phyloP scores from a whole-genome alignment of 2,888 invertebrate species.

The Acronicta alni region DNA sequence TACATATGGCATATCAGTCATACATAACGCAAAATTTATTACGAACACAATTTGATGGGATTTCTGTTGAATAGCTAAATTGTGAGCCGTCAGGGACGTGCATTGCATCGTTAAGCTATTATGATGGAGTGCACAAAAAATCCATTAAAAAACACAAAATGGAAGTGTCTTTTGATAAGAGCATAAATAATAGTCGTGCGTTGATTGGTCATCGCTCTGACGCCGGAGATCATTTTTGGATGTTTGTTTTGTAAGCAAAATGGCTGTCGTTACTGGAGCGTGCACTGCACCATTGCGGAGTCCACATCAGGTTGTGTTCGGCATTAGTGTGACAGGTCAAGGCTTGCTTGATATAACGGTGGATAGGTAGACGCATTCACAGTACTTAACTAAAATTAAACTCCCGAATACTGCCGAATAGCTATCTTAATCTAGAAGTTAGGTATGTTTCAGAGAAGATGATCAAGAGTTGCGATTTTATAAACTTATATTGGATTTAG shows the following conservation, averaged over 20 bases:
- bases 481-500: no score
- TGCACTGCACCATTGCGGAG: no score
- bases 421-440: no score
- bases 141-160: slow-evolving; percentile 12
- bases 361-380: no score
- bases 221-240: slow-evolving; percentile 8
- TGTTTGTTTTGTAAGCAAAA: neutral
- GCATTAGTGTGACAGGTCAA: slow-evolving; percentile 27
- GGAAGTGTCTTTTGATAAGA: slow-evolving; percentile 20
- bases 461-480: no score
- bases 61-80: slow-evolving; percentile 8
- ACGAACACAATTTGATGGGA: slow-evolving; percentile 19
- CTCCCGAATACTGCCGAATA: no score
- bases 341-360: neutral
- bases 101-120: slow-evolving; percentile 22
- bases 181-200: slow-evolving; percentile 21
- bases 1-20: slow-evolving; percentile 38
- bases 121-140: slow-evolving; percentile 21
- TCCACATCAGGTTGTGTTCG: neutral
- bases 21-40: slow-evolving; percentile 23
- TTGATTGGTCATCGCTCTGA: slow-evolving; percentile 10
- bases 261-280: slow-evolving; percentile 5
- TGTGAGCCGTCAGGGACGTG: slow-evolving; percentile 23
- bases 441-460: neutral
- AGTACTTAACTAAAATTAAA: no score